phyloP scores from a whole-genome alignment of 1,140 invertebrate genomes.

The Listronotus bonariensis region DNA sequence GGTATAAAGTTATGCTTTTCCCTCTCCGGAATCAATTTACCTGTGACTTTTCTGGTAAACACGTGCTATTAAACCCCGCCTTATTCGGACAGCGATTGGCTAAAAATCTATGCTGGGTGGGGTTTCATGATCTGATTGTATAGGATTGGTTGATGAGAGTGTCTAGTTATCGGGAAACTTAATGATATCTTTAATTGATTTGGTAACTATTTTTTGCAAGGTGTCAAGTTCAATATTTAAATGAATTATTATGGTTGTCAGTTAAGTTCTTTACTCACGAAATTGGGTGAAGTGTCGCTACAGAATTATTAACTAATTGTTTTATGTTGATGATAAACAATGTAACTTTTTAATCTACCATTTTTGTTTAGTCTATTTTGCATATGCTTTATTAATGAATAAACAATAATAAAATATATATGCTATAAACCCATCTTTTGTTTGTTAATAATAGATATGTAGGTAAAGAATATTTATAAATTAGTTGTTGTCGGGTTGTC shows the following conservation, averaged over 20 bases:
- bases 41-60: constrained; percentile 12
- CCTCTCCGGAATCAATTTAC: constrained; percentile 10
- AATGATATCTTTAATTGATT: constrained; percentile 14
- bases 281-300: constrained; percentile 2
- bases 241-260: constrained; percentile 9
- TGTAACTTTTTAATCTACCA: no score
- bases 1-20: constrained; percentile 12
- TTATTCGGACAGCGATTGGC: not conserved
- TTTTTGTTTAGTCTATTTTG: no score
- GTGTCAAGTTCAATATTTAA: constrained; percentile 8
- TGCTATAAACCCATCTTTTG: no score
- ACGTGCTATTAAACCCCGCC: constrained; percentile 7
- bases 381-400: no score
- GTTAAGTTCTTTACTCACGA: constrained; percentile 3
- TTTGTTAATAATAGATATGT: no score
- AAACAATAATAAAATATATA: no score
- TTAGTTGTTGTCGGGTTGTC: no score
- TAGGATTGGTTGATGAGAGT: not conserved
- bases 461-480: no score
- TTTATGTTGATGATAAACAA: constrained; percentile 9
- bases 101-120: not conserved
- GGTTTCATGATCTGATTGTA: not conserved
- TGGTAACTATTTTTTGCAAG: constrained; percentile 10
- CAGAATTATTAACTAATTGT: constrained; percentile 8
- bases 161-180: constrained; percentile 4